Base-by-base conservation (phyloP, 2,888 invertebrate genomes). In the Syritta pipiens region DNA sequence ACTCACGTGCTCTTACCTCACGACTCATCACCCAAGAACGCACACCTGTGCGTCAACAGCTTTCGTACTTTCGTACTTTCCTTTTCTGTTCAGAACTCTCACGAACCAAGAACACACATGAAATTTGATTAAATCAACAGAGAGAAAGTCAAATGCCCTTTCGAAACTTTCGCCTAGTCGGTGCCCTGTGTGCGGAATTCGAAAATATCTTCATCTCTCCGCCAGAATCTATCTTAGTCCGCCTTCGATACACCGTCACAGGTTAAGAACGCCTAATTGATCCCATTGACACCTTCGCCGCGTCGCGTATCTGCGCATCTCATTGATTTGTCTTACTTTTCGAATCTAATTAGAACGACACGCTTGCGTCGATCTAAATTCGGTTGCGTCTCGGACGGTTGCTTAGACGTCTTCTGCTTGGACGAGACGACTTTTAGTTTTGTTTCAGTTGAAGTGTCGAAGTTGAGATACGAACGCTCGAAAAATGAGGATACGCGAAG, bases 371-470 rank as follows among this genome's bases (percentile, higher is more conserved):
- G 67, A 35, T 55, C 55, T 30, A 46, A 9, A 26, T 46, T 35
- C 19, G 30, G n/a, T n/a, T n/a, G n/a, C n/a, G n/a, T n/a, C n/a
- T n/a, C n/a, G n/a, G n/a, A n/a, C 10, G 17, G 35, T 17, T 9
- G 24, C 7, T 46, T 44, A 14, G 60, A 28, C 4, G 26, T 24
- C 26, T 46, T 48, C 10, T 26, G 24, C n/a, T 48, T 4, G 19
- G n/a, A n/a, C n/a, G n/a, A n/a, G n/a, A n/a, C n/a, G 28, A 46
- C 46, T 48, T 67, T 48, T 48, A 67, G 55, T 67, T 67, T 67
- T 57, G 40, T 67, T 57, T 48, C 9, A n/a, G 4, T 30, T 22
- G 19, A 28, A 26, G 17, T 7, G 9, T 28, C 28, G 20, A 40
- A 0, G 6, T n/a, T n/a, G n/a, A n/a, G n/a, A n/a, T 37, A 9